Conservation (phyloP, 1,140 invertebrate species). For the Ectropis grisescens region DNA sequence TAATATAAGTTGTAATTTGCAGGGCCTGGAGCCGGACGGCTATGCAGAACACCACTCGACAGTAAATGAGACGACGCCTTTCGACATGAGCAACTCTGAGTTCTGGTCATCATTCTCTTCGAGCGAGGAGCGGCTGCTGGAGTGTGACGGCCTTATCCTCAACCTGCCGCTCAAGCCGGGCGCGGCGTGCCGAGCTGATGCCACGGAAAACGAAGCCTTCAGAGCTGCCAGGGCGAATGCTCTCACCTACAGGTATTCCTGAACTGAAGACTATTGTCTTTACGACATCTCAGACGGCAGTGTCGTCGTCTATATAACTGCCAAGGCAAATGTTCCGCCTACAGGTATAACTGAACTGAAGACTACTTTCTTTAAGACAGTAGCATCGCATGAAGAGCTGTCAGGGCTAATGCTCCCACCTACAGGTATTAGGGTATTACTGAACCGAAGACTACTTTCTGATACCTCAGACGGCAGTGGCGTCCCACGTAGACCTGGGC, state of each 20-base stretch:
- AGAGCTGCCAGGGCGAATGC: conserved; percentile 72
- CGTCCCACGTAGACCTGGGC: too few species aligned
- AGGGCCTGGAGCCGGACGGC: conserved; percentile 73
- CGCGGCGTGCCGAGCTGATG: conserved; percentile 58
- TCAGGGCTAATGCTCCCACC: too few species aligned
- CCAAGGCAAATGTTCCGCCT: too few species aligned
- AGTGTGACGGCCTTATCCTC: conserved; percentile 80
- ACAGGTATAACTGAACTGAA: too few species aligned
- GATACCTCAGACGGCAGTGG: too few species aligned
- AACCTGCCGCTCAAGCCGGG: conserved; percentile 79
- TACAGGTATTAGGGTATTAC: too few species aligned
- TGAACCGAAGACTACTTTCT: too few species aligned
- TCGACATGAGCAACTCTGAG: conserved; percentile 80
- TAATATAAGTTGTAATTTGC: too few species aligned
- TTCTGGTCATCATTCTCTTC: conserved; percentile 84
- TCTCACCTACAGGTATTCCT: conserved; percentile 74
- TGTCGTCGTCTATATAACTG: too few species aligned
- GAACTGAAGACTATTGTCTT: conserved; percentile 3
- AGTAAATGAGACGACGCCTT: conserved; percentile 73
- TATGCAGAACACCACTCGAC: conserved; percentile 74
- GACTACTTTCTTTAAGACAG: too few species aligned
- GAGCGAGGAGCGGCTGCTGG: conserved; percentile 80
- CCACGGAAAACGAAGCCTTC: conserved; percentile 49
- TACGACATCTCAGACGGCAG: too few species aligned
- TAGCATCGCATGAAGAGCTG: too few species aligned